Conservation (phyloP, 2,888 invertebrate genomes). For the Acanthosepion esculentum region DNA sequence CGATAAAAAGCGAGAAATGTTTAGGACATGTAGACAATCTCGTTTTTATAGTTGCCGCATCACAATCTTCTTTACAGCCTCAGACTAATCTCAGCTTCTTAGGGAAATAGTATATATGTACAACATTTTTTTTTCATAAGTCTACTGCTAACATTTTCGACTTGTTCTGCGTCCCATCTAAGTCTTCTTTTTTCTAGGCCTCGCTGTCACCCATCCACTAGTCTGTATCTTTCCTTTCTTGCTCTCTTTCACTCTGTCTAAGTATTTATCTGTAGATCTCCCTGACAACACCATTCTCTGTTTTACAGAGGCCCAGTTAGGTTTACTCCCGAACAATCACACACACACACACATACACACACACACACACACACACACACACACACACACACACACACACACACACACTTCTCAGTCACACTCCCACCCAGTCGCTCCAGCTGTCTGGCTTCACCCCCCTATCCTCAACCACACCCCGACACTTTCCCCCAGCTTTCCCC, state of each 20-base stretch:
- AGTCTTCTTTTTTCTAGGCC: neutral
- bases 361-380: neutral
- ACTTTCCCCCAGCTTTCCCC: neutral
- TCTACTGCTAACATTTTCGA: neutral
- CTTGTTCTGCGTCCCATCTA: neutral
- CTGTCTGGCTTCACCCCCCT: neutral
- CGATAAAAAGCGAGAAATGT: no score
- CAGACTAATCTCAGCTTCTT: neutral
- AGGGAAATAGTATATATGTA: neutral
- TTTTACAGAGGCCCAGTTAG: neutral
- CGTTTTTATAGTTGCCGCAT: no score
- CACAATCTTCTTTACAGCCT: no score
- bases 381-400: neutral
- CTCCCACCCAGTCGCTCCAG: conserved; percentile 11
- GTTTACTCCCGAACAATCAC: conserved; percentile 33
- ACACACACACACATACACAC: no score
- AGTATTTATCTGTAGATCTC: neutral
- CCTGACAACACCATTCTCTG: neutral
- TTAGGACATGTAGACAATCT: no score
- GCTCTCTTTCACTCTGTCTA: neutral
- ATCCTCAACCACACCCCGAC: neutral
- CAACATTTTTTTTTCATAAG: neutral
- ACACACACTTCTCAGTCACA: neutral
- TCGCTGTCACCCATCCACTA: neutral
- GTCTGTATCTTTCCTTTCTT: neutral